Conservation (phyloP, 2,797 vertebrate genomes). For the Syncerus caffer region DNA sequence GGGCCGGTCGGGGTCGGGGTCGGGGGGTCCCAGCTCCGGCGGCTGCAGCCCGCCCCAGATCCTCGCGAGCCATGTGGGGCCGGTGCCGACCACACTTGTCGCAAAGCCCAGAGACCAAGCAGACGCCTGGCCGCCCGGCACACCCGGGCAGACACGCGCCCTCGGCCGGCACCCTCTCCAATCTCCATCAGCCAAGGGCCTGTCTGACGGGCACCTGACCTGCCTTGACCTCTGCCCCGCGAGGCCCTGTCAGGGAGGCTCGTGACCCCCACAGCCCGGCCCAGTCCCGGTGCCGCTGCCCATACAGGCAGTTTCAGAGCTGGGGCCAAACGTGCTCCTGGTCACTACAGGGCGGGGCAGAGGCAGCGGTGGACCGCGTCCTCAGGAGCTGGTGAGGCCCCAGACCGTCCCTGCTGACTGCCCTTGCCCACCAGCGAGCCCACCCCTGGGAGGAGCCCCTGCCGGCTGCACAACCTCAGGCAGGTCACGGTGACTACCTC, state of each 20-base stretch:
- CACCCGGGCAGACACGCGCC: fast-evolving
- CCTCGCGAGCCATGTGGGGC: fast-evolving
- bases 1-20: neutral
- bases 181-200: too few relatives aligned
- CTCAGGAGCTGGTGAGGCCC: neutral
- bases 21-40: neutral
- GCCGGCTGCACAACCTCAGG: neutral
- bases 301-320: neutral
- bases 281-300: neutral
- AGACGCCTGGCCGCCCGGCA: neutral
- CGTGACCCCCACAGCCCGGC: neutral
- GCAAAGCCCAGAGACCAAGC: neutral
- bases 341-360: neutral
- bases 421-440: neutral
- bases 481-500: neutral
- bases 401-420: fast-evolving
- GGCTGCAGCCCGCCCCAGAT: neutral
- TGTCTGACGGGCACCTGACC: too few relatives aligned
- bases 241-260: neutral
- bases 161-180: neutral
- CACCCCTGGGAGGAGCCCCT: neutral
- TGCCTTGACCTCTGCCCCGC: too few relatives aligned
- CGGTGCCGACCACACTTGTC: fast-evolving
- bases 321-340: neutral
- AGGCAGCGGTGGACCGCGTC: fast-evolving